These are phyloP conservation scores for Lomographa bimaculata DNA, from an alignment of 2,888 invertebrate genomes.

Conservation along the genomic window DNA sequence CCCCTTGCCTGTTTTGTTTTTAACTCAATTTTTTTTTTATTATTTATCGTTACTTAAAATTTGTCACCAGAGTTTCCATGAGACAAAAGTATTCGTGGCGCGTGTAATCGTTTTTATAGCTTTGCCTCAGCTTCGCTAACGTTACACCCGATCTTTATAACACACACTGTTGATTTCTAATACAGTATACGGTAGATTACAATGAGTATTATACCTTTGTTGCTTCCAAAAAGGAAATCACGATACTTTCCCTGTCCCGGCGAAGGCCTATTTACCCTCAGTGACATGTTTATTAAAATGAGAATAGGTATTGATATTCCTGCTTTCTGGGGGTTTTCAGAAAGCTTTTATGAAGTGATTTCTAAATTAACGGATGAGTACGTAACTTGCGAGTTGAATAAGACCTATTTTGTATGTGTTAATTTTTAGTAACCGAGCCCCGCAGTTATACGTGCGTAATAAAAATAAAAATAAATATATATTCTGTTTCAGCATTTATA, in stretches of 20 bases:
- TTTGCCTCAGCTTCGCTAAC: conserved; percentile 3
- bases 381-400: neutral
- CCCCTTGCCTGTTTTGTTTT: no score
- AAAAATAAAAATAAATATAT: no score
- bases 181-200: conserved; percentile 13
- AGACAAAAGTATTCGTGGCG: no score
- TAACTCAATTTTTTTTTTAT: no score
- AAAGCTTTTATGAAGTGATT: conserved; percentile 15
- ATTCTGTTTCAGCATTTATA: no score
- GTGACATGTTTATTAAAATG: conserved; percentile 35
- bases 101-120: neutral
- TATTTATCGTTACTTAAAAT: no score
- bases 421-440: no score
- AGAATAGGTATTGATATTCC: conserved; percentile 11
- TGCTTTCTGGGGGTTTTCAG: conserved; percentile 8
- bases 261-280: conserved; percentile 41
- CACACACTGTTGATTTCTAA: conserved; percentile 16
- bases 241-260: conserved; percentile 45
- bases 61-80: no score
- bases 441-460: no score
- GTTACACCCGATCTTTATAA: neutral
- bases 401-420: neutral
- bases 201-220: conserved; percentile 16
- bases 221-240: conserved; percentile 68
- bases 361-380: conserved; percentile 16